A percentile compares a stretch with the other conserved stretches of the same genome.
Conservation (phyloP, 1,140 invertebrate species). For the Ditylenchus dipsaci region DNA sequence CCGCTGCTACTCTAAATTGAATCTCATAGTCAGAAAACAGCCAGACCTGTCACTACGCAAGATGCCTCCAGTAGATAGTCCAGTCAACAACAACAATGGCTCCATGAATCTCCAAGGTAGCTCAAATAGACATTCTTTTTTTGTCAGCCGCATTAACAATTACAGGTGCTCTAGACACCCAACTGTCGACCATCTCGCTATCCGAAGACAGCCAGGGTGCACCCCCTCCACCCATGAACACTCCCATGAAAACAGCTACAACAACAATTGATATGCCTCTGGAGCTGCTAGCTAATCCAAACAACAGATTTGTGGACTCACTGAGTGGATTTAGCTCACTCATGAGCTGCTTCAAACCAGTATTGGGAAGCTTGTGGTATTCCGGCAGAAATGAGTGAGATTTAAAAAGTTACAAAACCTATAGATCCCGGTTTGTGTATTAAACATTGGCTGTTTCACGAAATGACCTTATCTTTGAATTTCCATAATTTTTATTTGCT, state of each 20-base stretch:
- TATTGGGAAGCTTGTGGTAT: not conserved
- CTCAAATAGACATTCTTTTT: not conserved
- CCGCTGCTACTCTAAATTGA: too few relatives aligned
- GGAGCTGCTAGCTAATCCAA: not conserved
- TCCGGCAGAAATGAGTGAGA: not conserved
- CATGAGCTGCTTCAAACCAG: not conserved
- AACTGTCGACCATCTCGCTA: not conserved
- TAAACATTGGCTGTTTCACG: too few relatives aligned
- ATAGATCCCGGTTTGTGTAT: too few relatives aligned
- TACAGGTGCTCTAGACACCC: not conserved
- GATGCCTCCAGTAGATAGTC: not conserved
- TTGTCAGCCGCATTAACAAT: not conserved
- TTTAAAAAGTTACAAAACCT: not conserved
- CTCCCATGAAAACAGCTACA: not conserved
- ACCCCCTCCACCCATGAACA: not conserved
- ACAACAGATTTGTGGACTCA: not conserved
- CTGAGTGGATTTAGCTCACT: too few relatives aligned
- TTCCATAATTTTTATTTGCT: too few relatives aligned
- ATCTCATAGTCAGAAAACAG: too few relatives aligned
- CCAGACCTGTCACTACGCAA: not conserved
- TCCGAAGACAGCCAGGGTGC: not conserved
- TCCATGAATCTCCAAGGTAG: not conserved
- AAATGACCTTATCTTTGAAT: too few relatives aligned
- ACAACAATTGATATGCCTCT: not conserved
- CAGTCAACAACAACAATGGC: not conserved